Base-by-base conservation (phyloP, 2,888 invertebrate species). In the Himalopsyche kuldschensis region DNA sequence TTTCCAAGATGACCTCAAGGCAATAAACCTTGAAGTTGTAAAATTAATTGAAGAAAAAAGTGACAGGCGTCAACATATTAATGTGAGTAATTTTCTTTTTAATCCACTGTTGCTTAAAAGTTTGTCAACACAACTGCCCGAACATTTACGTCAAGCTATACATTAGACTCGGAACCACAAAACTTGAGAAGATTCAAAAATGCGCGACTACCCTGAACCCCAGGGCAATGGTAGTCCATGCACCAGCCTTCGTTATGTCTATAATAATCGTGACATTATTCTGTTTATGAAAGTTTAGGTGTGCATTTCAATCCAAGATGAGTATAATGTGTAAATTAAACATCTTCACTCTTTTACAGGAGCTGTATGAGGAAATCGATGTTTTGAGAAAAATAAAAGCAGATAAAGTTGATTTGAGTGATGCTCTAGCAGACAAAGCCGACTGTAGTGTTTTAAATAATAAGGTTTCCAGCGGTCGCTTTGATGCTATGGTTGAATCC, bases 351-450 rank as follows among this genome's bases (percentile, higher is more conserved):
- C 41, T 41, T 15, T 41, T 15, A 15, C 87, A 94, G 94, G 90
- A 91, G 11, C 88, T 95, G 76, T 87, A 93, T 81, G 94, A 95
- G 88, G 94, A 95, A 90, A 92, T 95, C 77, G 94, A 95, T 87
- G 87, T 94, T 17, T 88, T 96, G 85, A 94, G 94, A 87, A 92
- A 91, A 0, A 90, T 94, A 0, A 96, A 96, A 89, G 92, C 95
- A 4, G 95, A 95, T 87, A 94, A 94, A 85, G 94, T 94, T 87
- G 95, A 95, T 87, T 91, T 96, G 87, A 93, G 94, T 83, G 94
- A 95, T 84, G 93, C 95, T 1, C 90, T 96, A 87, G 95, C 95
- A 0, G 94, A 95, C 82, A 96, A 96, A 89, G 96, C 95, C 0
- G 95, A 96, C 88, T 91, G 94, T 79, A 92, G 93, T 1, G 91